Conservation (phyloP, 2,797 vertebrate genomes). For the Falco berigora region DNA sequence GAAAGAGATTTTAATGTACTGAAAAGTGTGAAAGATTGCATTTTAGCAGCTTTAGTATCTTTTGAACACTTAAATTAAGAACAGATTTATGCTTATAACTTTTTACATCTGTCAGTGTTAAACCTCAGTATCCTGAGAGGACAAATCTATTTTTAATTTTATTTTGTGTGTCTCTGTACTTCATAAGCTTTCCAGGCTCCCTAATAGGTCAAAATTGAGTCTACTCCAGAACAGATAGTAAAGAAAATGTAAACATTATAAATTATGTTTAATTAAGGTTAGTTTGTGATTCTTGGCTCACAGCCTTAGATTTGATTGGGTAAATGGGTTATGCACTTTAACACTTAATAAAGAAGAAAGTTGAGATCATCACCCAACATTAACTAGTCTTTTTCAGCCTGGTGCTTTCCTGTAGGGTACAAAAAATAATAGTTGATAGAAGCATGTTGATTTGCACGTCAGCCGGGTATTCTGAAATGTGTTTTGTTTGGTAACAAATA, state of each 20-base stretch:
- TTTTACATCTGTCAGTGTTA: background rate
- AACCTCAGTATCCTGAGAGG: background rate
- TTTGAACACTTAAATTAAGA: background rate
- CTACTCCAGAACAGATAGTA: background rate
- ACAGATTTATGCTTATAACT: background rate
- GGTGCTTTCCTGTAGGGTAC: background rate
- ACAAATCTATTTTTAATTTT: background rate
- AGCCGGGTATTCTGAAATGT: background rate
- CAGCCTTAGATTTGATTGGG: background rate
- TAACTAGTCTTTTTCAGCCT: background rate
- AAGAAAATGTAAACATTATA: background rate
- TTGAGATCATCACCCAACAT: background rate
- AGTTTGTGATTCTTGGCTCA: background rate
- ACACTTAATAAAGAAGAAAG: background rate
- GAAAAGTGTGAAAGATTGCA: background rate
- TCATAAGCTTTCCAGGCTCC: background rate
- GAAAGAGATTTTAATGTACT: background rate
- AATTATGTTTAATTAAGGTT: background rate
- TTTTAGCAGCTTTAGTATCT: background rate
- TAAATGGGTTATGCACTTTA: background rate
- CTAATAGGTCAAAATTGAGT: background rate
- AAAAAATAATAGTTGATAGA: background rate
- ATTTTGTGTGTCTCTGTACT: background rate
- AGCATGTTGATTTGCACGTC: background rate
- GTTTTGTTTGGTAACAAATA: background rate